These are phyloP conservation scores for Apoderus coryli DNA, from an alignment of 2,888 invertebrate species.

Conservation along the genomic window DNA sequence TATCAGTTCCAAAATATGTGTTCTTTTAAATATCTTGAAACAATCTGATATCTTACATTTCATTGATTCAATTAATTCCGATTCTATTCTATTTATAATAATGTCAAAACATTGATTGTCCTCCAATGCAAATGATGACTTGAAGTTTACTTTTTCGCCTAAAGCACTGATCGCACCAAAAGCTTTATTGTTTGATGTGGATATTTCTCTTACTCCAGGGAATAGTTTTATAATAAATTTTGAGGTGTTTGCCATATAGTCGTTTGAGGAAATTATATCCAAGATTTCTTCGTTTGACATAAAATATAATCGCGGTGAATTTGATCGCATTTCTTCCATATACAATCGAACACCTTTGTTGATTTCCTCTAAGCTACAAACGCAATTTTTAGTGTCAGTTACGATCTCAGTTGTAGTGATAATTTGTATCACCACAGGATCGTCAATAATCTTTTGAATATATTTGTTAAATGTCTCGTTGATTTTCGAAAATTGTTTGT, in stretches of 20 bases:
- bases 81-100: constrained; percentile 66
- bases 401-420: constrained; percentile 46
- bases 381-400: constrained; percentile 49
- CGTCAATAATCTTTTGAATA: constrained; percentile 32
- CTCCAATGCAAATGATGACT: constrained; percentile 44
- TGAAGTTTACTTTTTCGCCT: constrained; percentile 51
- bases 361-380: constrained; percentile 54
- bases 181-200: constrained; percentile 50
- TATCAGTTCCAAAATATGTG: constrained; percentile 13
- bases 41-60: constrained; percentile 17
- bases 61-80: constrained; percentile 47
- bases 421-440: constrained; percentile 44
- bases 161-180: constrained; percentile 56
- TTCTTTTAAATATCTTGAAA: constrained; percentile 15
- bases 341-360: constrained; percentile 65
- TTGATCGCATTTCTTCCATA: constrained; percentile 62
- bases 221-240: constrained; percentile 73
- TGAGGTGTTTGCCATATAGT: constrained; percentile 29
- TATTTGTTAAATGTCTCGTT: constrained; percentile 8
- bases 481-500: constrained; percentile 25
- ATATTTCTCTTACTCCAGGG: constrained; percentile 60
- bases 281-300: constrained; percentile 77
- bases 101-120: constrained; percentile 36
- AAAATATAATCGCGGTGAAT: constrained; percentile 74
- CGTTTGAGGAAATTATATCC: constrained; percentile 70